These are phyloP conservation scores for Rhodinocichla rosea DNA, from an alignment of 2,113 vertebrate genomes.

Conservation along the genomic window DNA sequence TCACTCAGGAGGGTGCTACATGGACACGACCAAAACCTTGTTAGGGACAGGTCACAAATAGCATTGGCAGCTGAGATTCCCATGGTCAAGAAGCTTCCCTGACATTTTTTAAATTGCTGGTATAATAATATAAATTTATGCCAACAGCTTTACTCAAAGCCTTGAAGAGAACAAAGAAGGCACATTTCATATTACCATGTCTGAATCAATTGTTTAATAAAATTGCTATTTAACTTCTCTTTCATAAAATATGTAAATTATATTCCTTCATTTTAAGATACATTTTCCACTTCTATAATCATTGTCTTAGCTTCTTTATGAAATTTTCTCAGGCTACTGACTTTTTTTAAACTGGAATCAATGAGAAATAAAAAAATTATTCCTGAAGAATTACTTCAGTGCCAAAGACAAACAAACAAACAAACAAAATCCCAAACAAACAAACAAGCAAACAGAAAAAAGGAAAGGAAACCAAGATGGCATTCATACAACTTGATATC, in stretches of 20 bases:
- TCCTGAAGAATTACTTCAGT: not conserved
- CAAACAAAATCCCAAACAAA: not conserved
- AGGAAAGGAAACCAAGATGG: not conserved
- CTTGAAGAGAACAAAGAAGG: not conserved
- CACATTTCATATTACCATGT: not conserved
- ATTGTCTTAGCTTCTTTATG: not conserved
- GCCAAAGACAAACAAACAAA: not conserved
- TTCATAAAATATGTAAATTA: not conserved
- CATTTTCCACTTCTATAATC: not conserved
- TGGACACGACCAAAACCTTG: not conserved
- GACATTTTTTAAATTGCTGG: not conserved
- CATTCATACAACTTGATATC: not conserved
- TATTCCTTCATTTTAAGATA: not conserved
- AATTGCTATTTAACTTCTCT: not conserved
- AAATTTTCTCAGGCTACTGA: not conserved
- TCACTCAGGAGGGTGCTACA: not conserved
- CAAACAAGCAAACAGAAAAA: not conserved
- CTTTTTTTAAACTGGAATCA: not conserved
- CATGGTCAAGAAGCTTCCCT: rapidly evolving
- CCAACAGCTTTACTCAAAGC: not conserved
- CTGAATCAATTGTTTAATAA: not conserved
- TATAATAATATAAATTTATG: not conserved
- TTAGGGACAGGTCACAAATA: not conserved
- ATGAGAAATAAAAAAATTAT: not conserved
- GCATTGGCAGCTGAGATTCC: not conserved